A percentile compares a stretch with the other conserved stretches of the same genome.
Conservation (phyloP, 2,797 vertebrate genomes). For the Tenualosa thibaudeaui region DNA sequence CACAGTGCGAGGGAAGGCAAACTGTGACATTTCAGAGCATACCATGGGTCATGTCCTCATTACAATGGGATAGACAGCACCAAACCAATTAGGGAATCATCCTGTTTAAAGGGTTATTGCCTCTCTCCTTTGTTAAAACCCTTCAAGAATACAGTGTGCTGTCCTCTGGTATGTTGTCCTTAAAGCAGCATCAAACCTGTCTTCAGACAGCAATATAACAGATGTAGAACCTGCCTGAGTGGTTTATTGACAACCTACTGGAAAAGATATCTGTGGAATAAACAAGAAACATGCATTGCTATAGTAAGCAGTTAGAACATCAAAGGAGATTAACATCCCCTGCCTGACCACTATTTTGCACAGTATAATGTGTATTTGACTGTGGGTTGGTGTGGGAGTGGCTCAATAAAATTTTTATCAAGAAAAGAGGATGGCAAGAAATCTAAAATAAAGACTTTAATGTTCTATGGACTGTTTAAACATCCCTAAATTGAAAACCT, state of each 20-base stretch:
- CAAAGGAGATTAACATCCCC: neutral
- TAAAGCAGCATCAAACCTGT: neutral
- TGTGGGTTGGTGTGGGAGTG: neutral
- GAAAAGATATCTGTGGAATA: neutral
- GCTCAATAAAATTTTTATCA: neutral
- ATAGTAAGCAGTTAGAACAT: neutral
- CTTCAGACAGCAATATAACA: neutral
- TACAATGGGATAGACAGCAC: neutral
- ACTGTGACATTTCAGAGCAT: neutral
- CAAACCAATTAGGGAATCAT: slow-evolving; percentile 10
- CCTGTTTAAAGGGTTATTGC: neutral
- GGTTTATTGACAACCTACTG: neutral
- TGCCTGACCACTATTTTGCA: neutral
- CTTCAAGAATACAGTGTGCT: neutral
- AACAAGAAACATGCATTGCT: neutral
- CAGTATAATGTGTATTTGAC: neutral
- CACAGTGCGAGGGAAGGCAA: neutral
- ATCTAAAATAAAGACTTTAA: neutral
- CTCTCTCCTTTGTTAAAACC: neutral
- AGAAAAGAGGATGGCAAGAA: neutral
- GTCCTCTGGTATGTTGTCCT: neutral
- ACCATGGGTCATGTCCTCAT: neutral
- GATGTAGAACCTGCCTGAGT: neutral
- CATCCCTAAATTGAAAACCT: neutral
- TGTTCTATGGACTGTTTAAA: neutral